A percentile compares a stretch with the other conserved stretches of the same genome.
These are phyloP conservation scores for Petrocephalus sullivani DNA, from an alignment of 2,797 vertebrate species.

Conservation along the genomic window DNA sequence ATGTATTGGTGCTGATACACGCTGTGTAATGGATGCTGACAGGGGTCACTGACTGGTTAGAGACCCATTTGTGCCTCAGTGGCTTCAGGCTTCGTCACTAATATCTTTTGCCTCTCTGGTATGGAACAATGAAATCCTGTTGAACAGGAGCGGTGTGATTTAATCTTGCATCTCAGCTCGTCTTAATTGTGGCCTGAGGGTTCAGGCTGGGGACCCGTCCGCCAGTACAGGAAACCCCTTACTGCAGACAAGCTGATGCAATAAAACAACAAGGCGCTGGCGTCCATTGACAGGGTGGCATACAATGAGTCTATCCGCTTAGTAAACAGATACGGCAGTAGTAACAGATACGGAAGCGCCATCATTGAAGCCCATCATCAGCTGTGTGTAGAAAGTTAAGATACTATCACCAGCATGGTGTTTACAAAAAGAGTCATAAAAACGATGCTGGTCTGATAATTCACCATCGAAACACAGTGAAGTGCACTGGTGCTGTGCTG, in stretches of 20 bases:
- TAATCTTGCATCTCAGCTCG: constrained; percentile 67
- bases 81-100: constrained; percentile 62
- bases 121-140: constrained; percentile 68
- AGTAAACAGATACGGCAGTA: neutral
- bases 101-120: constrained; percentile 52
- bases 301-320: constrained; percentile 52
- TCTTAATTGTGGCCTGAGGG: constrained; percentile 68
- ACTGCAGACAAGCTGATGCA: constrained; percentile 70
- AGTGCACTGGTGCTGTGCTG: neutral
- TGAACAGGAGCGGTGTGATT: constrained; percentile 73
- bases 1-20: constrained; percentile 45
- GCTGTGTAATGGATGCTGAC: constrained; percentile 55
- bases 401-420: neutral
- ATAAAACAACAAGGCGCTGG: constrained; percentile 73
- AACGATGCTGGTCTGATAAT: neutral
- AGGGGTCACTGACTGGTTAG: constrained; percentile 68
- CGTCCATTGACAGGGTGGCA: constrained; percentile 57
- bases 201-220: constrained; percentile 58
- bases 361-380: constrained; percentile 33
- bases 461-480: neutral
- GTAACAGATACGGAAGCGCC: neutral
- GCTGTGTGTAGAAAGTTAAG: constrained; percentile 18
- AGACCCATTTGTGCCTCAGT: constrained; percentile 53
- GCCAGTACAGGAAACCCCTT: constrained; percentile 68
- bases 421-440: neutral